Evolutionary conservation across 2,888 invertebrate species (phyloP).

Genomic region (Matsumyia berberina): DNA sequence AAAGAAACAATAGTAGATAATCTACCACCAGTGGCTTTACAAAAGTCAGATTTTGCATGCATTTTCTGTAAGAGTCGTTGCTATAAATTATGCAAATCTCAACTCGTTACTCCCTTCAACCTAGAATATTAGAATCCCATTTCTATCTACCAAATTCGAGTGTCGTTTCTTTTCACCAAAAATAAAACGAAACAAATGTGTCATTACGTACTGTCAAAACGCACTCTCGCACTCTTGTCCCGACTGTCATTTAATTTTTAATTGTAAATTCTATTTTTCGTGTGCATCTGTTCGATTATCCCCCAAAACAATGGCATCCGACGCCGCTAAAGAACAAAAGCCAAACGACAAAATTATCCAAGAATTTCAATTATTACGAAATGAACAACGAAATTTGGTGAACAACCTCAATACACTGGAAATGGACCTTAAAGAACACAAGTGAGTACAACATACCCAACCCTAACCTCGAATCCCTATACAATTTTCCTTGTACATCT

Average conservation of each 20-base stretch:
- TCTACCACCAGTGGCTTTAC: no score
- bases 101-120: not conserved
- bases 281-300: constrained; percentile 71
- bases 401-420: constrained; percentile 96
- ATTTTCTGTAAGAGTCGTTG: no score
- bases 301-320: constrained; percentile 81
- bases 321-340: constrained; percentile 81
- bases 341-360: constrained; percentile 92
- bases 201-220: constrained; percentile 35
- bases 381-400: constrained; percentile 94
- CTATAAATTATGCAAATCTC: no score
- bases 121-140: not conserved
- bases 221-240: constrained; percentile 22
- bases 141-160: not conserved
- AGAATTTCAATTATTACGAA: constrained; percentile 94
- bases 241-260: constrained; percentile 54
- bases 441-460: constrained; percentile 86
- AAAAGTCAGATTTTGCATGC: no score
- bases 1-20: no score
- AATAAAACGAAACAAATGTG: not conserved
- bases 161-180: not conserved
- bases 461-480: constrained; percentile 77
- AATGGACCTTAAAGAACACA: constrained; percentile 97
- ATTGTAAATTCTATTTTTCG: constrained; percentile 62
- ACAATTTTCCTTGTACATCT: not conserved